Evolutionary conservation across 2,888 invertebrate species (phyloP).

Genomic region (Hypercompe scribonia): DNA sequence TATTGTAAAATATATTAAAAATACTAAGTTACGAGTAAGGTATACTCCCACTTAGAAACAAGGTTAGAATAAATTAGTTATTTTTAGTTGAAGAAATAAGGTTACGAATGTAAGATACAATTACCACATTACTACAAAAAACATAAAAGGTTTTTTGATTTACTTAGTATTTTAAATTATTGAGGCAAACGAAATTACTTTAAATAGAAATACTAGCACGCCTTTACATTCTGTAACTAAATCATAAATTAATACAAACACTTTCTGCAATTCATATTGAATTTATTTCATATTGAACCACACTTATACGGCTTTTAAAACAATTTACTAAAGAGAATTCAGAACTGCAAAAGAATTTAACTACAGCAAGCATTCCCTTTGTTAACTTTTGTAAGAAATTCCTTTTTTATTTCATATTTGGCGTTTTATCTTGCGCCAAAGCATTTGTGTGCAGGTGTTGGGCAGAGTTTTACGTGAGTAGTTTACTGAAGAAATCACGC

Average conservation of each 20-base stretch:
- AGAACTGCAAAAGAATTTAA: background rate
- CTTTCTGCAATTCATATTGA: background rate
- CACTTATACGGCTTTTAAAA: background rate
- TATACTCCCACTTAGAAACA: too few species aligned
- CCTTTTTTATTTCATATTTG: constrained; percentile 3
- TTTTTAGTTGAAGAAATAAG: too few species aligned
- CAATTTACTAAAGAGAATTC: background rate
- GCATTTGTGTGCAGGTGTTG: constrained; percentile 67
- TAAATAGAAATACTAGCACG: background rate
- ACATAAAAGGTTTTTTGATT: too few species aligned
- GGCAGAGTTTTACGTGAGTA: constrained; percentile 75
- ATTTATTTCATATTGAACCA: background rate
- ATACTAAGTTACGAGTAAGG: too few species aligned
- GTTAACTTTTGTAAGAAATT: constrained; percentile 1
- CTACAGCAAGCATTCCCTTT: constrained; percentile 9
- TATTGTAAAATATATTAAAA: too few species aligned
- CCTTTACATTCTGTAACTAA: background rate
- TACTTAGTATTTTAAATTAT: background rate
- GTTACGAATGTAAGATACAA: too few species aligned
- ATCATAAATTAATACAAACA: background rate
- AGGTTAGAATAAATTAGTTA: too few species aligned
- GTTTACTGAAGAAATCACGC: constrained; percentile 75
- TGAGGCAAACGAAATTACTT: background rate
- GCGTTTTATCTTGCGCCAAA: constrained; percentile 39
- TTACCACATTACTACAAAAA: too few species aligned